A percentile compares a stretch with the other conserved stretches of the same genome.
Conservation (phyloP, 1,140 invertebrate genomes). For the Rhopalosiphum maidis region DNA sequence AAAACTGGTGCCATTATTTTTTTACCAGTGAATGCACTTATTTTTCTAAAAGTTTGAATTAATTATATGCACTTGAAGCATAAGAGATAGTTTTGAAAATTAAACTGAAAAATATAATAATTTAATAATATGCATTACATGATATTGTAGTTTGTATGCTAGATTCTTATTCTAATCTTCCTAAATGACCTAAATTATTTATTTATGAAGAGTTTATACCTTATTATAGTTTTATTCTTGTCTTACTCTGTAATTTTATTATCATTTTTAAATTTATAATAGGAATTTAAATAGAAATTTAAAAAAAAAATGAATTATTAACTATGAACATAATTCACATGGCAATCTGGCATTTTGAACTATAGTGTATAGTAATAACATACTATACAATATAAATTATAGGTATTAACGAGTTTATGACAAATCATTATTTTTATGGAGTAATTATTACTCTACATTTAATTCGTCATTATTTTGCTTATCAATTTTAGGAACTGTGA, state of each 20-base stretch:
- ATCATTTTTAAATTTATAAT: background rate
- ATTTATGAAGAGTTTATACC: background rate
- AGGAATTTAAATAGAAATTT: background rate
- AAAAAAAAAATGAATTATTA: background rate
- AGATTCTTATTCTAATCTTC: background rate
- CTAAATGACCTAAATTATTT: background rate
- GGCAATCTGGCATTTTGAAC: no score
- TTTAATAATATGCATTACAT: background rate
- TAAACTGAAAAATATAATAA: background rate
- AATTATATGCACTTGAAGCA: background rate
- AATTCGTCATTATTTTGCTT: background rate
- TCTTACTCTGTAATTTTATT: background rate
- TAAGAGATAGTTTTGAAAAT: background rate
- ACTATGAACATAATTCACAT: no score
- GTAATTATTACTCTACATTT: no score
- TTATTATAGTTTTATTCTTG: background rate
- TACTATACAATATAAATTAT: no score
- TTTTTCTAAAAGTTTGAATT: background rate
- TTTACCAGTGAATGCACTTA: background rate
- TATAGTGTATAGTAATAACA: no score
- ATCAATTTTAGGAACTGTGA: background rate
- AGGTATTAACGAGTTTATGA: no score
- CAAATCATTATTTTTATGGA: no score
- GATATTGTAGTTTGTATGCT: background rate
- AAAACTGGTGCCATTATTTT: background rate